Conservation (phyloP, 1,140 invertebrate species). For the Mactra quadrangularis region DNA sequence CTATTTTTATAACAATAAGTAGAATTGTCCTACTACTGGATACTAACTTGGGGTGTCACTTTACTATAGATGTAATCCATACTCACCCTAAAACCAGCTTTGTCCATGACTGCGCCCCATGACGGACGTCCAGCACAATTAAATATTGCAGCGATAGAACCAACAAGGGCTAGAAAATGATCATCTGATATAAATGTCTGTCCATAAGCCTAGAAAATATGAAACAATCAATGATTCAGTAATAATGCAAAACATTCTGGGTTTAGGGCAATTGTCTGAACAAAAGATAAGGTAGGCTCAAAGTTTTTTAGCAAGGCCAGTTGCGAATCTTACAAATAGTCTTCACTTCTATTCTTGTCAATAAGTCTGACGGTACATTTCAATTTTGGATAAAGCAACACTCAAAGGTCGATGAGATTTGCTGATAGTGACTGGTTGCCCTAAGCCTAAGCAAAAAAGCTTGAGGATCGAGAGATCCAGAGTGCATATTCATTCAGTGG, state of each 20-base stretch:
- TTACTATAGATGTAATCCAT: too few species aligned
- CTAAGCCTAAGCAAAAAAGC: too few species aligned
- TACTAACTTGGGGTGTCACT: too few species aligned
- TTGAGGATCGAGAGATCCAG: too few species aligned
- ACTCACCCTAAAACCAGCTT: conserved; percentile 79
- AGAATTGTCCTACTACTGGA: too few species aligned
- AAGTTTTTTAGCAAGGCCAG: neutral
- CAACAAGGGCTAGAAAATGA: conserved; percentile 83
- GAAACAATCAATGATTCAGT: conserved; percentile 23
- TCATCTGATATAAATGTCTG: conserved; percentile 84
- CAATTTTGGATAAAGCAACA: too few species aligned
- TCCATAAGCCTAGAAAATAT: conserved; percentile 80
- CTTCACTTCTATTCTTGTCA: neutral
- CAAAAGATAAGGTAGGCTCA: too few species aligned
- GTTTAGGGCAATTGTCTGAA: neutral
- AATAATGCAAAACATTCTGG: conserved; percentile 4
- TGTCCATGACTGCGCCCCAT: conserved; percentile 84
- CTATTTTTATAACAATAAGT: too few species aligned
- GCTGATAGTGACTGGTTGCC: too few species aligned
- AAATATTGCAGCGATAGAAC: conserved; percentile 83
- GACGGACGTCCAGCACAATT: conserved; percentile 82
- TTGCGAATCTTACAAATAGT: neutral
- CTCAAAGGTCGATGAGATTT: too few species aligned
- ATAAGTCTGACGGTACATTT: neutral
- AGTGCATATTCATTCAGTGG: too few species aligned